Conservation (phyloP, 37 sponge, comb jelly and placozoan genomes). For the Spongia lamella region DNA sequence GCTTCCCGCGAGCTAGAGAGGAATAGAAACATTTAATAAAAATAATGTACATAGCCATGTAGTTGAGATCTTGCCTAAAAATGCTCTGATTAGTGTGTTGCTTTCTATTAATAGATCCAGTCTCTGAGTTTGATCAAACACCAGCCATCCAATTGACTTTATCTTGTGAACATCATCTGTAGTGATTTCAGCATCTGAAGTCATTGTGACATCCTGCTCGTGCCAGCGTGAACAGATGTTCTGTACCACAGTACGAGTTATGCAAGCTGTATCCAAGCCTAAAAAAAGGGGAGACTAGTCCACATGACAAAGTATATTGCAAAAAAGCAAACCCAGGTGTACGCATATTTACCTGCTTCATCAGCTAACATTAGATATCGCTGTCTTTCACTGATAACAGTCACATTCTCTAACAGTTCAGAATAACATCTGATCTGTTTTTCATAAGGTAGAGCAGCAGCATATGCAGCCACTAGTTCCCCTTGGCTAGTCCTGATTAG, state of each 20-base stretch:
- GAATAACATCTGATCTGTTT: conserved; percentile 73
- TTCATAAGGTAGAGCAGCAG: conserved; percentile 44
- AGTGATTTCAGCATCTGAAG: not conserved
- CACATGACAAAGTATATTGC: no score
- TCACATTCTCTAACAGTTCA: conserved; percentile 52
- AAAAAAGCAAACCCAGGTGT: no score
- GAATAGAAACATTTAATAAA: no score
- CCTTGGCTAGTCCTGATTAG: not conserved
- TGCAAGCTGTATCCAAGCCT: conserved; percentile 68
- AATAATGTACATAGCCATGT: no score
- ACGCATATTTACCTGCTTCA: conserved; percentile 8
- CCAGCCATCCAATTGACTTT: conserved; percentile 85
- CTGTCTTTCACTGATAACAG: no score
- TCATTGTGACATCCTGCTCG: no score
- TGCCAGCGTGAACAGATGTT: conserved; percentile 20
- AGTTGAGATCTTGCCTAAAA: conserved; percentile 67
- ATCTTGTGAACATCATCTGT: conserved; percentile 68
- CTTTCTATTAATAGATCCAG: conserved; percentile 80
- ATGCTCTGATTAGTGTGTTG: conserved; percentile 81
- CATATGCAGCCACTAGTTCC: conserved; percentile 64
- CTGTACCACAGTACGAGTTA: conserved; percentile 77
- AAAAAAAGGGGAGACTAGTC: not conserved
- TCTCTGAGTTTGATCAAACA: conserved; percentile 85
- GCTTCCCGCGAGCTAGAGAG: no score
- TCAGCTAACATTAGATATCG: not conserved